Percentiles rank a stretch among this genome's conserved stretches.
Conservation (phyloP, 2,113 vertebrate genomes). For the Gasterosteus aculeatus region DNA sequence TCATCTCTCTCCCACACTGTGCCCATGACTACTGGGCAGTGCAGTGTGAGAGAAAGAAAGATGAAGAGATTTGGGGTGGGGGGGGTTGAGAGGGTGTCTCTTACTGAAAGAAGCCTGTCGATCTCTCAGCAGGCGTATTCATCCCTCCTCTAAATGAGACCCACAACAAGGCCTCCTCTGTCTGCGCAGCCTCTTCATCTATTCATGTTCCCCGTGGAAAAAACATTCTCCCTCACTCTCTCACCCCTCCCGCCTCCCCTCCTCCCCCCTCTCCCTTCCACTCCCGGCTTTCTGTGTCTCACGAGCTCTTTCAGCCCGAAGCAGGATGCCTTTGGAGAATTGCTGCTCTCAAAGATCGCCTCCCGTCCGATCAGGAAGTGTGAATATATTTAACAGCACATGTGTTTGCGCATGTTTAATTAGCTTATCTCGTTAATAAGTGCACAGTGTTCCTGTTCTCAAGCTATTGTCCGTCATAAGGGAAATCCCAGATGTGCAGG, state of each 20-base stretch:
- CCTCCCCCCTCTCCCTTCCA: slow-evolving; percentile 10
- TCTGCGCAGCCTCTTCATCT: slow-evolving; percentile 78
- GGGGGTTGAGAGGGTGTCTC: slow-evolving; percentile 57
- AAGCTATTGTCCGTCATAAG: slow-evolving; percentile 22
- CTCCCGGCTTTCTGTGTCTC: slow-evolving; percentile 38
- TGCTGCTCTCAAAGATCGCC: slow-evolving; percentile 66
- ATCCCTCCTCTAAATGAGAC: slow-evolving; percentile 71
- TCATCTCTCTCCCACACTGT: slow-evolving; percentile 61
- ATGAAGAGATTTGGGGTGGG: slow-evolving; percentile 57
- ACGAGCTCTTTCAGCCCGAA: slow-evolving; percentile 67
- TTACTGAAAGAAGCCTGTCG: slow-evolving; percentile 82
- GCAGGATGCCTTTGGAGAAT: slow-evolving; percentile 71
- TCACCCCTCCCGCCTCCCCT: neutral
- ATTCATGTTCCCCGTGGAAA: slow-evolving; percentile 79
- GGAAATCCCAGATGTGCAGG: slow-evolving; percentile 39
- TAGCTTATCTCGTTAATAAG: slow-evolving; percentile 43
- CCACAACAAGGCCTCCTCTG: slow-evolving; percentile 84
- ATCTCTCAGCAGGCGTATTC: slow-evolving; percentile 82
- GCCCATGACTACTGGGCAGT: slow-evolving; percentile 50
- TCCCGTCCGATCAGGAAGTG: slow-evolving; percentile 59
- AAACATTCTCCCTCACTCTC: slow-evolving; percentile 71
- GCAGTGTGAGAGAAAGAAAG: slow-evolving; percentile 49
- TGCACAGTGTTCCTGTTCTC: slow-evolving; percentile 28
- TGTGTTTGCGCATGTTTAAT: slow-evolving; percentile 61
- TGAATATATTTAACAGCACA: slow-evolving; percentile 60